phyloP scores from a whole-genome alignment of 2,113 vertebrate species.

The Oreochromis spilurus region DNA sequence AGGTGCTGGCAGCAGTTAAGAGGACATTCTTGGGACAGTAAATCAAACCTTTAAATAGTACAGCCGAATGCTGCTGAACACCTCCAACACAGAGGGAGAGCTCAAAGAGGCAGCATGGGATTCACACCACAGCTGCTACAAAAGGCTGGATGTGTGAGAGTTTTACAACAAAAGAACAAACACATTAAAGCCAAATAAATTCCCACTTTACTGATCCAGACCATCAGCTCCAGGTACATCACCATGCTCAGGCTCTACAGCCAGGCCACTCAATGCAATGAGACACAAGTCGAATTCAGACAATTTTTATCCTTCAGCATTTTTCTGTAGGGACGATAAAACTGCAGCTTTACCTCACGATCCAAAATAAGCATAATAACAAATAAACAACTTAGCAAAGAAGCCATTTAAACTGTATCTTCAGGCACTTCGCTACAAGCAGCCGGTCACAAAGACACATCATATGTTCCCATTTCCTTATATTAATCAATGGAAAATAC shows the following conservation, averaged over 20 bases:
- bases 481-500: background rate
- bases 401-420: background rate
- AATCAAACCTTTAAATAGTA: constrained; percentile 10
- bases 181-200: background rate
- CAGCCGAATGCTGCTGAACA: background rate
- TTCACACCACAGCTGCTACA: background rate
- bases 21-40: constrained; percentile 36
- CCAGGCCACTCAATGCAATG: background rate
- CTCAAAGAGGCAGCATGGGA: background rate
- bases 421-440: rapidly evolving
- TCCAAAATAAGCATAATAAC: background rate
- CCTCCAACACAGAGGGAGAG: background rate
- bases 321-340: background rate
- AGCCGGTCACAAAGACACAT: background rate
- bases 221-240: rapidly evolving
- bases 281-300: background rate
- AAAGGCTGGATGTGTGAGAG: background rate
- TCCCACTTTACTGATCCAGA: background rate
- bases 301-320: background rate
- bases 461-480: background rate
- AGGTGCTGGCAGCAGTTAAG: background rate
- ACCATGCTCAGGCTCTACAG: background rate
- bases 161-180: background rate
- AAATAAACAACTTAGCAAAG: background rate
- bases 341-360: background rate